Evolutionary conservation across 2,113 vertebrate genomes (phyloP).

Genomic region (Pagrus major): DNA sequence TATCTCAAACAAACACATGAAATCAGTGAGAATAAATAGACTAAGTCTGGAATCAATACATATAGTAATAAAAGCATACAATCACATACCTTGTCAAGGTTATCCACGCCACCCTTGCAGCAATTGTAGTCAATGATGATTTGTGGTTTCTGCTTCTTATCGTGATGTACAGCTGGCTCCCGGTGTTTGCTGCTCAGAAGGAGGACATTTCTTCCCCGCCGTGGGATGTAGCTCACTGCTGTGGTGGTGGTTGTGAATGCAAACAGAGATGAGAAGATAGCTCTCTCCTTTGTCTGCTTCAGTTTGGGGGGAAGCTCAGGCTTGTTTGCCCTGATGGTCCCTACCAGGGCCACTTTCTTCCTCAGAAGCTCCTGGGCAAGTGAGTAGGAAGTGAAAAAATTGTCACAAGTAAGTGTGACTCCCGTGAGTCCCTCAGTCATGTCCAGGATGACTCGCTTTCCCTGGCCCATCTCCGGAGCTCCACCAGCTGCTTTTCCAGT

Average conservation of each 20-base stretch:
- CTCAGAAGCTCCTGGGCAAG: conserved; percentile 6
- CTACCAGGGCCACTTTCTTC: conserved; percentile 21
- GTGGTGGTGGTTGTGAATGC: neutral
- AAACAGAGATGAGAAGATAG: conserved; percentile 1
- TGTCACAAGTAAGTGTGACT: neutral
- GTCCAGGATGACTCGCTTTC: conserved; percentile 2
- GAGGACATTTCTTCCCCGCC: too few relatives aligned
- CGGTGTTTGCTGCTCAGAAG: too few relatives aligned
- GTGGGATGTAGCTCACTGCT: neutral
- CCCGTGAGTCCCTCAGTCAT: conserved; percentile 5
- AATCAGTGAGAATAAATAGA: too few relatives aligned
- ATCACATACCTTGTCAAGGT: too few relatives aligned
- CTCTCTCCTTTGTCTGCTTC: neutral
- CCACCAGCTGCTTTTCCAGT: neutral
- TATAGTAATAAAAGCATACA: too few relatives aligned
- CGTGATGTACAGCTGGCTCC: too few relatives aligned
- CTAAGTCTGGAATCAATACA: too few relatives aligned
- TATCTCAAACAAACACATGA: too few relatives aligned
- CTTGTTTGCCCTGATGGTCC: conserved; percentile 30
- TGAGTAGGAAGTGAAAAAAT: conserved; percentile 4
- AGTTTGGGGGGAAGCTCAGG: conserved; percentile 19
- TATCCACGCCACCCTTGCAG: too few relatives aligned
- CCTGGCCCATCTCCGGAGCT: neutral
- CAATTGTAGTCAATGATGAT: too few relatives aligned
- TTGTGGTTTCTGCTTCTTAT: too few relatives aligned